Conservation (phyloP, 2,113 vertebrate genomes). For the Stomatorhinus ivindoensis region DNA sequence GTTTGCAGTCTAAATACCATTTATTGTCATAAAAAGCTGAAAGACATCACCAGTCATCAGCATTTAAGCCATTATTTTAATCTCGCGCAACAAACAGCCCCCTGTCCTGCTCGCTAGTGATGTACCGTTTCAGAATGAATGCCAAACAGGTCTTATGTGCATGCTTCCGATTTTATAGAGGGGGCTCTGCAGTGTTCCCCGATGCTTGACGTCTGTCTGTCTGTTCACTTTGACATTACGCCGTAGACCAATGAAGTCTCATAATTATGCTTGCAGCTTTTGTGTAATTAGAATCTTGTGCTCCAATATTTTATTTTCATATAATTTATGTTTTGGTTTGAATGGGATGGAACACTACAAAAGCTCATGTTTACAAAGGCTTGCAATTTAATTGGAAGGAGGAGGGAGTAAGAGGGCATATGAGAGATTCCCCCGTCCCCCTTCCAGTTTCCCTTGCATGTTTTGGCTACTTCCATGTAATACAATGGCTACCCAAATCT, state of each 20-base stretch:
- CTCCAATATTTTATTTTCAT: background rate
- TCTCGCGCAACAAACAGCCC: background rate
- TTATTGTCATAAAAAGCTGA: background rate
- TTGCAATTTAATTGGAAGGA: slow-evolving; percentile 11
- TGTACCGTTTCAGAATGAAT: background rate
- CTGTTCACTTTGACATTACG: background rate
- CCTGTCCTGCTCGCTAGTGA: background rate
- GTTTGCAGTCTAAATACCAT: background rate
- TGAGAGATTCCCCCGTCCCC: slow-evolving; percentile 27
- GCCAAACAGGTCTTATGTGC: background rate
- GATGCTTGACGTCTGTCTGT: background rate
- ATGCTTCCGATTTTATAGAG: background rate
- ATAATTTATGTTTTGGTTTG: background rate
- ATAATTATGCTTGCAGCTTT: background rate
- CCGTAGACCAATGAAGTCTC: background rate
- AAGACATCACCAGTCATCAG: background rate
- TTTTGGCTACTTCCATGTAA: slow-evolving; percentile 27
- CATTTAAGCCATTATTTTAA: background rate
- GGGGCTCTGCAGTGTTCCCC: background rate
- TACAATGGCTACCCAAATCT: slow-evolving; percentile 33
- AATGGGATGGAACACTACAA: slow-evolving; percentile 1
- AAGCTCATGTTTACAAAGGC: background rate
- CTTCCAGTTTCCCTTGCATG: background rate
- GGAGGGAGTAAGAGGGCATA: slow-evolving; percentile 14
- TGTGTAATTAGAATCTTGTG: background rate